Conservation (phyloP, 1,140 invertebrate species). For the Trichonephila clavipes region DNA sequence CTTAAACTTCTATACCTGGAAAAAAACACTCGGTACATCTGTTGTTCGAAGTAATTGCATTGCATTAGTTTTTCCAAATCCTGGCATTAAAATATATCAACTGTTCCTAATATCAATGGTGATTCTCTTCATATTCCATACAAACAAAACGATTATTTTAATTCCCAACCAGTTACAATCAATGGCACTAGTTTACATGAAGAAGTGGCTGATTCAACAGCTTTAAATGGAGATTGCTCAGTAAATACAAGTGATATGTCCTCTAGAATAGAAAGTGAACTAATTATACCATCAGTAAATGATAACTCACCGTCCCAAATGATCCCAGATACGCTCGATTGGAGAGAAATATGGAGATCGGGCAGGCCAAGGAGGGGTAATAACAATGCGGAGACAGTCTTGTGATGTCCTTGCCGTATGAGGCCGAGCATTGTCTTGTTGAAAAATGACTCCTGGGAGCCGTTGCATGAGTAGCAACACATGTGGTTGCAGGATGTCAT, state of each 20-base stretch:
- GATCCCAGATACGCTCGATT: too few relatives aligned
- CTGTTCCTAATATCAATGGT: slow-evolving; percentile 63
- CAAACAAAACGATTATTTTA: slow-evolving; percentile 68
- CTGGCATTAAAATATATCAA: slow-evolving; percentile 25
- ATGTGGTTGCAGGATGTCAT: too few relatives aligned
- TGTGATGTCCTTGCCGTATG: too few relatives aligned
- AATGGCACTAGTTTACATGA: slow-evolving; percentile 35
- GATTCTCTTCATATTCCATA: slow-evolving; percentile 51
- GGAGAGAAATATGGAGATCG: too few relatives aligned
- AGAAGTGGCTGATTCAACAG: slow-evolving; percentile 29
- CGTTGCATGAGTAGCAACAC: too few relatives aligned
- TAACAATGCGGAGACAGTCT: too few relatives aligned
- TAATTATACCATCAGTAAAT: slow-evolving; percentile 55
- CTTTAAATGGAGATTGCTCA: slow-evolving; percentile 66
- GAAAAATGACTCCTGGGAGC: too few relatives aligned
- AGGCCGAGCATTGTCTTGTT: too few relatives aligned
- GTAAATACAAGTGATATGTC: slow-evolving; percentile 45
- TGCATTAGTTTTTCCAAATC: slow-evolving; percentile 21
- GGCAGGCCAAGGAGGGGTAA: too few relatives aligned
- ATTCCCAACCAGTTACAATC: slow-evolving; percentile 38
- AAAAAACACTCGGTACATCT: too few relatives aligned
- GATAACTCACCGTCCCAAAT: neutral
- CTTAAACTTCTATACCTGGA: slow-evolving; percentile 69
- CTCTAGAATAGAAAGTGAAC: slow-evolving; percentile 64
- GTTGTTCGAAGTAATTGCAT: slow-evolving; percentile 67